Evolutionary conservation across 2,888 invertebrate genomes (phyloP).

Genomic region (Monoplex corrugatus): DNA sequence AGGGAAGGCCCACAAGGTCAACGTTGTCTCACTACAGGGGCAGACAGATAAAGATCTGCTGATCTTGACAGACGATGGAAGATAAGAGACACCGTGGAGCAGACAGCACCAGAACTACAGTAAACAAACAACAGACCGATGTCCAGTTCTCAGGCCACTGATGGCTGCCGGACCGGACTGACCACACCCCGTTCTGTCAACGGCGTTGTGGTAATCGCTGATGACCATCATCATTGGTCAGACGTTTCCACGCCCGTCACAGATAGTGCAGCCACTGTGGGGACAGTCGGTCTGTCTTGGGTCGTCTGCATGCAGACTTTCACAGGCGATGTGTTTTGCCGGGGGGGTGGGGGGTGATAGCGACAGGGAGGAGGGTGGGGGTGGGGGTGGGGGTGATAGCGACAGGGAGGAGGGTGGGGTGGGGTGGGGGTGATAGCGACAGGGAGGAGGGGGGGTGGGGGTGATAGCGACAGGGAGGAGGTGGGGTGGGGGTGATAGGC

Average conservation of each 20-base stretch:
- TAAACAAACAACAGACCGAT: background rate
- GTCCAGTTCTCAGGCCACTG: background rate
- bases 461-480: background rate
- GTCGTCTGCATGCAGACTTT: background rate
- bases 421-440: background rate
- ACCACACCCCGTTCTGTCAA: background rate
- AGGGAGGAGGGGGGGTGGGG: background rate
- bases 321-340: background rate
- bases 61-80: background rate
- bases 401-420: background rate
- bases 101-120: background rate
- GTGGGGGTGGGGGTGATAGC: background rate
- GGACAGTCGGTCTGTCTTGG: background rate
- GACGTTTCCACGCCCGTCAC: background rate
- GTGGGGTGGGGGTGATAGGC: background rate
- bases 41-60: background rate
- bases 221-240: background rate
- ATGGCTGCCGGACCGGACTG: background rate
- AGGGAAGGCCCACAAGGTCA: background rate
- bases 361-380: background rate
- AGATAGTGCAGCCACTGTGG: background rate
- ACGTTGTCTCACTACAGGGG: background rate
- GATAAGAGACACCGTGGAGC: background rate
- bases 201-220: background rate
- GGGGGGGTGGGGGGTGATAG: no score